phyloP scores from a whole-genome alignment of 2,888 invertebrate species.

The Danaus chrysippus region DNA sequence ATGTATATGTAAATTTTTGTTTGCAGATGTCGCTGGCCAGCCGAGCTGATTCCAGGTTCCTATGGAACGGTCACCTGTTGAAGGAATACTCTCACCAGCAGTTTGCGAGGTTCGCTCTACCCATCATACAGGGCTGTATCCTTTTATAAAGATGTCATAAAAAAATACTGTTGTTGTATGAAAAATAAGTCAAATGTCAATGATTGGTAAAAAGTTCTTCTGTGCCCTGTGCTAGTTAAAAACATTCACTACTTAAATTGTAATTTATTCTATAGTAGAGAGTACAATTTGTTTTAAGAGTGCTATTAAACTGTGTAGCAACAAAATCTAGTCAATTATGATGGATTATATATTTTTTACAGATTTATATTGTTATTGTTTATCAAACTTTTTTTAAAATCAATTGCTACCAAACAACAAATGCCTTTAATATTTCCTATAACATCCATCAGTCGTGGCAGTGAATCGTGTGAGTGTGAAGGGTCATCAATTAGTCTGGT shows the following conservation, averaged over 20 bases:
- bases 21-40: slow-evolving; percentile 84
- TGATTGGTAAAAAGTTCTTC: not conserved
- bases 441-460: slow-evolving; percentile 79
- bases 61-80: slow-evolving; percentile 95
- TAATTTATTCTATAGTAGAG: too few relatives aligned
- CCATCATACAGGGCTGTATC: slow-evolving; percentile 95
- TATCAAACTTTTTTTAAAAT: too few relatives aligned
- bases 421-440: slow-evolving; percentile 7
- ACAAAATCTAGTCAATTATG: too few relatives aligned
- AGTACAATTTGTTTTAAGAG: too few relatives aligned
- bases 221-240: too few relatives aligned
- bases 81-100: slow-evolving; percentile 87
- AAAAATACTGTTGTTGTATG: not conserved
- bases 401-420: too few relatives aligned
- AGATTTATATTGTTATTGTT: too few relatives aligned
- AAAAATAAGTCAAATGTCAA: too few relatives aligned
- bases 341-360: too few relatives aligned
- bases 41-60: slow-evolving; percentile 91
- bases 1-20: not conserved
- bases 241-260: too few relatives aligned
- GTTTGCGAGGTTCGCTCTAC: slow-evolving; percentile 89
- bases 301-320: too few relatives aligned
- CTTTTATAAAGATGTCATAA: slow-evolving; percentile 50
- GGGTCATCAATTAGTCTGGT: slow-evolving; percentile 90
- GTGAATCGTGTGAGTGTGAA: slow-evolving; percentile 90